Percentiles rank a stretch among this genome's conserved stretches.
phyloP scores from a whole-genome alignment of 1,140 invertebrate species.

The Anastatus disparis region DNA sequence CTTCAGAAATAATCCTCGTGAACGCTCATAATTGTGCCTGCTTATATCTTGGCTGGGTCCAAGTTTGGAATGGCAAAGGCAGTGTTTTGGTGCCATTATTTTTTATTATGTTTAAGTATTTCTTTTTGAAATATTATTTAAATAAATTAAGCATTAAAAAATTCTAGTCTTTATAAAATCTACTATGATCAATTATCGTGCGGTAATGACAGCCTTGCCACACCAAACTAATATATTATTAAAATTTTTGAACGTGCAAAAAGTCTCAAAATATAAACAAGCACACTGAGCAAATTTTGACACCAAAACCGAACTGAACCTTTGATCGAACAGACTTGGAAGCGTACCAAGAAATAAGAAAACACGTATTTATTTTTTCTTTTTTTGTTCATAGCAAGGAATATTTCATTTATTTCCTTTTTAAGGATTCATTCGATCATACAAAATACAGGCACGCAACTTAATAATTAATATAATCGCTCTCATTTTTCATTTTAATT shows the following conservation, averaged over 20 bases:
- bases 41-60: slow-evolving; percentile 70
- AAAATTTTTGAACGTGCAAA: slow-evolving; percentile 40
- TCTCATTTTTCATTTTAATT: slow-evolving; percentile 45
- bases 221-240: slow-evolving; percentile 65
- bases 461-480: slow-evolving; percentile 52
- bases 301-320: slow-evolving; percentile 73
- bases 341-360: slow-evolving; percentile 68
- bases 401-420: slow-evolving; percentile 65
- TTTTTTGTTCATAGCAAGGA: slow-evolving; percentile 60
- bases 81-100: slow-evolving; percentile 79
- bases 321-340: slow-evolving; percentile 68
- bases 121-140: slow-evolving; percentile 19
- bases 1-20: slow-evolving; percentile 41
- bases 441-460: slow-evolving; percentile 67
- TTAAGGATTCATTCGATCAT: slow-evolving; percentile 62
- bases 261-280: slow-evolving; percentile 66
- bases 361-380: slow-evolving; percentile 61
- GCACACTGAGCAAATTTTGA: slow-evolving; percentile 72
- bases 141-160: slow-evolving; percentile 19
- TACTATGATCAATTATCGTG: slow-evolving; percentile 50
- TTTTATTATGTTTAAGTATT: slow-evolving; percentile 38
- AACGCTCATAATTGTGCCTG: slow-evolving; percentile 68
- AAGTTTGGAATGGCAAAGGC: slow-evolving; percentile 74
- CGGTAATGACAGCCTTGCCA: slow-evolving; percentile 69
- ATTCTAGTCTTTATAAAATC: too few species aligned